These are phyloP conservation scores for Suricata suricatta DNA, from an alignment of 2,113 vertebrate species.

Conservation along the genomic window DNA sequence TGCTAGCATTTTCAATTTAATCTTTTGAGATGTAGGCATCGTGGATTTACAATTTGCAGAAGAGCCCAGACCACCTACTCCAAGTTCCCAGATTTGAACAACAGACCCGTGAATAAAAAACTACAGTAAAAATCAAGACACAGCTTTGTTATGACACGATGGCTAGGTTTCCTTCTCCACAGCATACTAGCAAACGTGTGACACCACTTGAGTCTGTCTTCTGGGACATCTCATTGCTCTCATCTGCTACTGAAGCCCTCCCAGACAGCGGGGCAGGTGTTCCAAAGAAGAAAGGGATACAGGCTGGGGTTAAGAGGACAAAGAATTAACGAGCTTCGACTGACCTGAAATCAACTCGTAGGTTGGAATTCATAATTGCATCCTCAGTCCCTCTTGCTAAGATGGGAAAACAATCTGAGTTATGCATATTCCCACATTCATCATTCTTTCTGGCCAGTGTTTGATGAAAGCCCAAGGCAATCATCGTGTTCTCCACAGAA, in stretches of 20 bases:
- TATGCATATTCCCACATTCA: neutral
- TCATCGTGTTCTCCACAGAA: slow-evolving; percentile 37
- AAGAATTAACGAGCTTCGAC: slow-evolving; percentile 28
- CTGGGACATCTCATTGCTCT: neutral
- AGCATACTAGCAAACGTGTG: neutral
- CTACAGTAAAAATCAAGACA: neutral
- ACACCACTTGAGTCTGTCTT: neutral
- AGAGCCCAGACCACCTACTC: neutral
- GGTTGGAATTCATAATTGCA: slow-evolving; percentile 41
- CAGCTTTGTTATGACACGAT: neutral
- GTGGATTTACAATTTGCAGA: slow-evolving; percentile 4
- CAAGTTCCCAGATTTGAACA: neutral
- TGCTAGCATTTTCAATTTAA: neutral
- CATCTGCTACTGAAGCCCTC: neutral
- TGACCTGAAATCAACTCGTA: neutral
- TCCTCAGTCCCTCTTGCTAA: neutral
- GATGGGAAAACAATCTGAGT: slow-evolving; percentile 10
- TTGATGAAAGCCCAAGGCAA: slow-evolving; percentile 46
- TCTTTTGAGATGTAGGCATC: neutral
- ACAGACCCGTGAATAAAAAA: slow-evolving; percentile 9
- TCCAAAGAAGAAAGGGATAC: slow-evolving; percentile 14
- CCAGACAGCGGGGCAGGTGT: neutral
- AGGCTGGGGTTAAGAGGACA: neutral
- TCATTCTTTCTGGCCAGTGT: slow-evolving; percentile 48
- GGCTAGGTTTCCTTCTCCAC: neutral